Evolutionary conservation across 2,888 invertebrate species (phyloP).

Genomic region (Gymnocheta viridis): DNA sequence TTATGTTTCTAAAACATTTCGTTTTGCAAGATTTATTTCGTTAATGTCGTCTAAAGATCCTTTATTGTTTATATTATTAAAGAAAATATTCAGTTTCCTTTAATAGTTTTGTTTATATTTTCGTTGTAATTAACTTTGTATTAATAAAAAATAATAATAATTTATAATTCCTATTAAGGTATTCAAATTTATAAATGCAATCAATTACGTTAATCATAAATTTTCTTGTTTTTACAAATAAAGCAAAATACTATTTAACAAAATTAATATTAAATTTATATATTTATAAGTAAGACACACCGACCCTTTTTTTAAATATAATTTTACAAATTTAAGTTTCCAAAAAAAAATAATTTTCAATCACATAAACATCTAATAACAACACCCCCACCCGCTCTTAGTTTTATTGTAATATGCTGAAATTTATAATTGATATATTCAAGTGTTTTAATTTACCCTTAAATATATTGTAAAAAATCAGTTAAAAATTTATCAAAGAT

Average conservation of each 20-base stretch:
- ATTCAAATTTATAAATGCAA: conserved; percentile 35
- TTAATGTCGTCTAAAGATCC: background rate
- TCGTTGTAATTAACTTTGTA: conserved; percentile 6
- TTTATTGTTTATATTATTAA: conserved; percentile 32
- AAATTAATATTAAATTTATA: conserved; percentile 2
- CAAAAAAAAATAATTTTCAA: background rate
- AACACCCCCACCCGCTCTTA: conserved; percentile 26
- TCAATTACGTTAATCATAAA: conserved; percentile 37
- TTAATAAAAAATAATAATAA: conserved; percentile 2
- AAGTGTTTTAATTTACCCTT: conserved; percentile 6
- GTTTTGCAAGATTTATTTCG: conserved; percentile 2
- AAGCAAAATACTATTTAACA: background rate
- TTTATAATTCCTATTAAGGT: conserved; percentile 39
- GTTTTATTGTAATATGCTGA: conserved; percentile 9
- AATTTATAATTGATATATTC: conserved; percentile 14
- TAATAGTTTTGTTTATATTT: conserved; percentile 34
- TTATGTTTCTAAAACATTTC: conserved; percentile 24
- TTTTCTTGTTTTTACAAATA: conserved; percentile 28
- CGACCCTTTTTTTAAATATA: conserved; percentile 13
- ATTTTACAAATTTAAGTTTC: conserved; percentile 42
- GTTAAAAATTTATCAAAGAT: conserved; percentile 7
- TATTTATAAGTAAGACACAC: background rate
- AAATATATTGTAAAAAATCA: conserved; percentile 23
- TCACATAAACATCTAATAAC: background rate
- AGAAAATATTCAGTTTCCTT: background rate